phyloP scores from a whole-genome alignment of 2,888 invertebrate genomes.

The Brachyptera putata region DNA sequence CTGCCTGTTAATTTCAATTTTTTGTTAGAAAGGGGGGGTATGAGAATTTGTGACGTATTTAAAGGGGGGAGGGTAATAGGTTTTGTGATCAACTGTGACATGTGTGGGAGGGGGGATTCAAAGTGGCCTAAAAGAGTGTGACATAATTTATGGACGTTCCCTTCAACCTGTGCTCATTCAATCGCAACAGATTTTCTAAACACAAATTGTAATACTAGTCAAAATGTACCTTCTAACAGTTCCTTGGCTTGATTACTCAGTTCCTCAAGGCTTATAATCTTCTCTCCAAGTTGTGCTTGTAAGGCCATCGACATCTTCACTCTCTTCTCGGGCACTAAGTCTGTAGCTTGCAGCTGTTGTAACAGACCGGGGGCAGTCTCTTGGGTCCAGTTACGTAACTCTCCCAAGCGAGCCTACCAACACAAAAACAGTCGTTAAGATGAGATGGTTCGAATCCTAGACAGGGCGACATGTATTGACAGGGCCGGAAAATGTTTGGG shows the following conservation, averaged over 20 bases:
- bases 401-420: constrained; percentile 57
- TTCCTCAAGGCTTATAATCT: constrained; percentile 65
- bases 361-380: constrained; percentile 72
- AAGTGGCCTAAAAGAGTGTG: too few species aligned
- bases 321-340: constrained; percentile 78
- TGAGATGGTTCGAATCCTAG: background rate
- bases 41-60: too few species aligned
- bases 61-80: too few species aligned
- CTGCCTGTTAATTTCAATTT: too few species aligned
- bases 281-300: constrained; percentile 70
- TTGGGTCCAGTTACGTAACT: constrained; percentile 75
- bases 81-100: too few species aligned
- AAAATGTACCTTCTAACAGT: constrained; percentile 52
- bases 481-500: too few species aligned
- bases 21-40: too few species aligned
- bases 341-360: constrained; percentile 68
- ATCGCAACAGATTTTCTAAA: too few species aligned
- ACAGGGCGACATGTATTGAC: background rate
- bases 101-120: too few species aligned
- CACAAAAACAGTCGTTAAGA: background rate
- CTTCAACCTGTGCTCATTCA: too few species aligned
- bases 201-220: too few species aligned
- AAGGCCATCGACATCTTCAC: constrained; percentile 70
- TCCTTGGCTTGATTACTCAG: constrained; percentile 73
- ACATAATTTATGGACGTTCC: too few species aligned